A percentile compares a stretch with the other conserved stretches of the same genome.
These are phyloP conservation scores for Acrossocheilus fasciatus DNA, from an alignment of 2,797 vertebrate genomes.

Conservation along the genomic window DNA sequence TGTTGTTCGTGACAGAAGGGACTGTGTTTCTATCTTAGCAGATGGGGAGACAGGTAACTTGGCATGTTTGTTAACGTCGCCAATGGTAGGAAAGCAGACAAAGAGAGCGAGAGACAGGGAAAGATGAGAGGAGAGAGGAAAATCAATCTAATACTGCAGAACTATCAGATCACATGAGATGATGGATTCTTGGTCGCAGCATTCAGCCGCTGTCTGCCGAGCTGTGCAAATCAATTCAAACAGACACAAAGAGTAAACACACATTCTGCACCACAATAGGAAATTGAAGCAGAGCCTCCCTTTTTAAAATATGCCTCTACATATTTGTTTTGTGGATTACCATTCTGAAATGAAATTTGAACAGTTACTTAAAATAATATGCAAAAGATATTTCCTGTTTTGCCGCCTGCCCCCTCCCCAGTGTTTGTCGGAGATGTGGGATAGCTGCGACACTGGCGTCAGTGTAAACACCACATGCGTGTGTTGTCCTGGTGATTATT, in stretches of 20 bases:
- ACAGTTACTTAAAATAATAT: constrained; percentile 90
- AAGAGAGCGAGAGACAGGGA: constrained; percentile 59
- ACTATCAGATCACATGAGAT: constrained; percentile 93
- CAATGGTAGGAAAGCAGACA: constrained; percentile 75
- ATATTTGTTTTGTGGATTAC: constrained; percentile 89
- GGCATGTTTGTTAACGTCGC: constrained; percentile 86
- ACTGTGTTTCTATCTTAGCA: constrained; percentile 67
- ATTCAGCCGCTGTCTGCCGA: constrained; percentile 89
- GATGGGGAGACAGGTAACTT: constrained; percentile 79
- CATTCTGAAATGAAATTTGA: constrained; percentile 88
- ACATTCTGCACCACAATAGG: constrained; percentile 82
- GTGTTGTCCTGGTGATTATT: constrained; percentile 81
- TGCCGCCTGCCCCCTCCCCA: constrained; percentile 60
- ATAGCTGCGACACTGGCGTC: constrained; percentile 71
- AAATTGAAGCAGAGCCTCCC: constrained; percentile 82
- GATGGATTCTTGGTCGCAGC: constrained; percentile 90
- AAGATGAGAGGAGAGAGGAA: constrained; percentile 66
- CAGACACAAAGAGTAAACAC: constrained; percentile 91
- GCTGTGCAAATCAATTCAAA: constrained; percentile 94
- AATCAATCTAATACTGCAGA: constrained; percentile 91
- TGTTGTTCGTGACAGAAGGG: constrained; percentile 45
- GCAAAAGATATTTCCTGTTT: constrained; percentile 85
- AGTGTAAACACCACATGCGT: constrained; percentile 79
- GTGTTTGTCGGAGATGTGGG: constrained; percentile 80
- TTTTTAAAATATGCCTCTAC: constrained; percentile 83